phyloP scores from a whole-genome alignment of 2,113 vertebrate species.

The Enhydra lutris region DNA sequence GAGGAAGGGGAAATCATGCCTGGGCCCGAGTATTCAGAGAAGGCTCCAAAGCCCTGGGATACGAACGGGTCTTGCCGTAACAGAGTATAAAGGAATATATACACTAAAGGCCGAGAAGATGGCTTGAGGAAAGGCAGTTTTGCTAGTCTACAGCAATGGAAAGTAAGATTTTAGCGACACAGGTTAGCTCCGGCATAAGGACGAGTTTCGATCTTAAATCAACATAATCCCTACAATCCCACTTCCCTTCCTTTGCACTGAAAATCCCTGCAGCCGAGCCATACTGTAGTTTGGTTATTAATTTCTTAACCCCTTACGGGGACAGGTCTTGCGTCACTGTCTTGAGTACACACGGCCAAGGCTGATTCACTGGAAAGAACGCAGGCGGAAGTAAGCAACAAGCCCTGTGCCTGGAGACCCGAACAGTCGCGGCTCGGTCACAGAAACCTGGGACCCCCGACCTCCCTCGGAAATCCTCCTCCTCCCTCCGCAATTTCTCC shows the following conservation, averaged over 20 bases:
- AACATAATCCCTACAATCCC: neutral
- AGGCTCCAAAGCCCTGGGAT: neutral
- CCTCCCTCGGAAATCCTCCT: neutral
- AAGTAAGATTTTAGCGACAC: neutral
- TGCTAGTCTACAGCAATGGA: neutral
- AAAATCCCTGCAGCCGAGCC: neutral
- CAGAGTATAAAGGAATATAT: neutral
- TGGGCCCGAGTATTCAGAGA: neutral
- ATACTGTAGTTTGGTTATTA: neutral
- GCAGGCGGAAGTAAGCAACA: neutral
- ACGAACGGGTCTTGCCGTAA: neutral
- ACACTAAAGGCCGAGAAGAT: neutral
- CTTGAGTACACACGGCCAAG: neutral
- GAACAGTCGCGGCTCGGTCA: fast-evolving
- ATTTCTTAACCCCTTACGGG: neutral
- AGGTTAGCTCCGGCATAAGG: neutral
- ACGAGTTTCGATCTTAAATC: neutral
- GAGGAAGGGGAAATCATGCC: neutral
- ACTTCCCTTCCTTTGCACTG: neutral
- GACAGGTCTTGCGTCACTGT: neutral
- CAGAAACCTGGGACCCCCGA: neutral
- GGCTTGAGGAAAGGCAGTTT: neutral
- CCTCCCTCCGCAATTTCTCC: neutral
- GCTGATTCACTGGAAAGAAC: neutral
- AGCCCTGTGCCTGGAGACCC: neutral